phyloP scores from a whole-genome alignment of 2,888 invertebrate species.

The Auanema sp. region DNA sequence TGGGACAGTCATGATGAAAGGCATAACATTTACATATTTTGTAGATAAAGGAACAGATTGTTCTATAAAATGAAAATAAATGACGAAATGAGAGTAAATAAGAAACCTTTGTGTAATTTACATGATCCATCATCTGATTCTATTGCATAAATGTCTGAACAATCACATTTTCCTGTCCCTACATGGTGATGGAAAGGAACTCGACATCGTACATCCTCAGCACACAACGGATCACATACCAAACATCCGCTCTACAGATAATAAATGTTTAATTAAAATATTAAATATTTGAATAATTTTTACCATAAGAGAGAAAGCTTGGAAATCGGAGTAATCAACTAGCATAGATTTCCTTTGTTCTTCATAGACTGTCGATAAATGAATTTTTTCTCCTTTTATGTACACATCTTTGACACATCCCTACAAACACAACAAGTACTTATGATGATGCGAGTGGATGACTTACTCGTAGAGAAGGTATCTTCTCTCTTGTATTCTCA shows the following conservation, averaged over 20 bases:
- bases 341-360: constrained; percentile 30
- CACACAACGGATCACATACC: constrained; percentile 24
- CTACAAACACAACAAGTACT: constrained; percentile 12
- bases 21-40: constrained; percentile 24
- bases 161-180: constrained; percentile 28
- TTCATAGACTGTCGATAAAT: constrained; percentile 28
- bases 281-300: neutral
- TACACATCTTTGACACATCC: constrained; percentile 49
- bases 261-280: neutral
- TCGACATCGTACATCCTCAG: constrained; percentile 27
- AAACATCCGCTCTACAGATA: constrained; percentile 27
- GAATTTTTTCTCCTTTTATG: constrained; percentile 26
- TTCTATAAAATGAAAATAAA: constrained; percentile 18
- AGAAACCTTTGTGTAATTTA: constrained; percentile 18
- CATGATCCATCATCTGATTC: constrained; percentile 25
- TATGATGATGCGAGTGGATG: neutral
- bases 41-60: constrained; percentile 32
- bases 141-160: constrained; percentile 31
- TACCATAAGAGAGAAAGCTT: constrained; percentile 27
- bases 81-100: neutral
- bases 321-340: constrained; percentile 22
- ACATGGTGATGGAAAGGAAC: constrained; percentile 23
- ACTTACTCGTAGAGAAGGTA: constrained; percentile 39
- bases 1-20: constrained; percentile 31
- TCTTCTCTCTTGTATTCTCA: constrained; percentile 50